These are phyloP conservation scores for Drosophila busckii DNA, from an alignment of 1,140 invertebrate genomes.

Conservation along the genomic window DNA sequence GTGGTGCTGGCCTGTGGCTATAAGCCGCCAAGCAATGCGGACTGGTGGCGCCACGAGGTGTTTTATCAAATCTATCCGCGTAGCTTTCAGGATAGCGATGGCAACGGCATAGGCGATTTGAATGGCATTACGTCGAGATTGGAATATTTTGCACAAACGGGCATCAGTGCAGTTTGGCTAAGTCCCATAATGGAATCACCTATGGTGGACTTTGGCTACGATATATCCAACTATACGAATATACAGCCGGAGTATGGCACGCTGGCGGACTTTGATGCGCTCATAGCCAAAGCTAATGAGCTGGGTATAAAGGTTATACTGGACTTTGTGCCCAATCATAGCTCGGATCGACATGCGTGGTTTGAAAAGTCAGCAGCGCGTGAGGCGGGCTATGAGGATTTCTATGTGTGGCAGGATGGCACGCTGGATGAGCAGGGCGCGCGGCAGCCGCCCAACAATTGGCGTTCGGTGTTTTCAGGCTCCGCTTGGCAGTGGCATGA, in stretches of 20 bases:
- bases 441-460: slow-evolving; percentile 83
- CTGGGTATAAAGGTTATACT: slow-evolving; percentile 66
- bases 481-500: slow-evolving; percentile 83
- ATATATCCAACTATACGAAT: slow-evolving; percentile 85
- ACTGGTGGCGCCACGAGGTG: slow-evolving; percentile 62
- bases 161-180: slow-evolving; percentile 83
- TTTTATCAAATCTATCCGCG: slow-evolving; percentile 64
- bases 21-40: no score
- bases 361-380: slow-evolving; percentile 83
- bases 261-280: slow-evolving; percentile 84
- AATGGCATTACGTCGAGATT: slow-evolving; percentile 79
- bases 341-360: slow-evolving; percentile 85
- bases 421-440: slow-evolving; percentile 38
- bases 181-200: slow-evolving; percentile 86
- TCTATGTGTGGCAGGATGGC: slow-evolving; percentile 85
- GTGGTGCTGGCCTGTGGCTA: no score
- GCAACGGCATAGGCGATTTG: slow-evolving; percentile 55
- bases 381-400: slow-evolving; percentile 82
- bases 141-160: slow-evolving; percentile 80
- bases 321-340: slow-evolving; percentile 84
- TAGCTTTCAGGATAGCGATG: slow-evolving; percentile 59
- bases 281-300: slow-evolving; percentile 82
- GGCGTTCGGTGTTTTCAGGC: slow-evolving; percentile 82
- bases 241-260: slow-evolving; percentile 86
- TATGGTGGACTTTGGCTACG: slow-evolving; percentile 85